These are phyloP conservation scores for Montifringilla adamsi DNA, from an alignment of 2,113 vertebrate genomes.

Conservation along the genomic window DNA sequence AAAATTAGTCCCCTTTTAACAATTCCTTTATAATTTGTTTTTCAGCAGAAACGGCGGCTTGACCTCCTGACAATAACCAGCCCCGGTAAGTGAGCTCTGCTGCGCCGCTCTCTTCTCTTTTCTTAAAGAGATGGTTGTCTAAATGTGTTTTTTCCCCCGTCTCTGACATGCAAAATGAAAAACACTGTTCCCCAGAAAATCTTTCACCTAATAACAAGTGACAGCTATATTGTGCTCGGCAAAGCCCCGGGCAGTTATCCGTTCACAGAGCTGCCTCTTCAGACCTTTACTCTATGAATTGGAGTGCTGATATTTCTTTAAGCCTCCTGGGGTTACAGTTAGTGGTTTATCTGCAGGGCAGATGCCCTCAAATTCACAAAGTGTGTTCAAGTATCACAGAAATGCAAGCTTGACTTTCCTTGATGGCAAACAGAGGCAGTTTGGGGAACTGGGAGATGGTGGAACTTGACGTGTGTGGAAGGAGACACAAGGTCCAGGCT, in stretches of 20 bases:
- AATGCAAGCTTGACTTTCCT: slow-evolving; percentile 23
- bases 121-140: slow-evolving; percentile 68
- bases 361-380: slow-evolving; percentile 42
- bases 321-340: slow-evolving; percentile 64
- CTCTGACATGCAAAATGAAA: slow-evolving; percentile 73
- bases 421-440: neutral
- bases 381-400: slow-evolving; percentile 52
- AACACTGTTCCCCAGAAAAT: slow-evolving; percentile 69
- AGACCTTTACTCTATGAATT: slow-evolving; percentile 69
- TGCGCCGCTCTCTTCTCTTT: neutral
- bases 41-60: slow-evolving; percentile 94
- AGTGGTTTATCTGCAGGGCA: slow-evolving; percentile 61
- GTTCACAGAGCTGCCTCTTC: slow-evolving; percentile 63
- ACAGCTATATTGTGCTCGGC: slow-evolving; percentile 73
- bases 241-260: slow-evolving; percentile 69
- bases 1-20: slow-evolving; percentile 53
- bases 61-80: slow-evolving; percentile 97
- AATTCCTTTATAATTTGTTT: slow-evolving; percentile 76
- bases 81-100: slow-evolving; percentile 82
- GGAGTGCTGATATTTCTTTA: slow-evolving; percentile 71
- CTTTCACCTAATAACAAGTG: slow-evolving; percentile 73
- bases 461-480: rapidly evolving
- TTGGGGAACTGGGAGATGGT: neutral
- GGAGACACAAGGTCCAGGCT: neutral
- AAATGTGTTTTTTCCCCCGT: slow-evolving; percentile 30